A percentile compares a stretch with the other conserved stretches of the same genome.
Conservation (phyloP, 2,888 invertebrate species). For the Morinoia aosen region DNA sequence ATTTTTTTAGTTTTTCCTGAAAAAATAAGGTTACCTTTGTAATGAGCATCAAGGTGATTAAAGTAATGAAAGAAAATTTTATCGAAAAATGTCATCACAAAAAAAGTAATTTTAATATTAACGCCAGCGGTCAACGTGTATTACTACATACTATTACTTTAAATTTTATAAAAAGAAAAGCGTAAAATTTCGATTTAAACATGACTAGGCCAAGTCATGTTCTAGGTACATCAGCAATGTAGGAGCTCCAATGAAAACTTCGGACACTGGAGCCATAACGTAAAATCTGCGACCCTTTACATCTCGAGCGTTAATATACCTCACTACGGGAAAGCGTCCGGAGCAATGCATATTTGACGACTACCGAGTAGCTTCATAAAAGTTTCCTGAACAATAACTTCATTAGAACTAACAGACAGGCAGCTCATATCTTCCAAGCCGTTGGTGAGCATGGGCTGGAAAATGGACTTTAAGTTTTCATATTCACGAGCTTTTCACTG, state of each 20-base stretch:
- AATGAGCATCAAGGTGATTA: too few species aligned
- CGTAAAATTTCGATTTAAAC: not conserved
- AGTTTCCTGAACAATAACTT: not conserved
- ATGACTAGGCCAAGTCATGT: not conserved
- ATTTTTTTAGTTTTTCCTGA: too few species aligned
- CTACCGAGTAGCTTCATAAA: not conserved
- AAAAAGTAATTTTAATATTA: too few species aligned
- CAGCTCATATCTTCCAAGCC: not conserved
- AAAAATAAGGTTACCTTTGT: too few species aligned
- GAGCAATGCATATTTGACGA: not conserved
- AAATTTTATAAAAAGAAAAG: not conserved
- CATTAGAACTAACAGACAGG: constrained; percentile 12
- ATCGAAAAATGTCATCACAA: too few species aligned
- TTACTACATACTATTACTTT: not conserved
- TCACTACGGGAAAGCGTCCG: not conserved
- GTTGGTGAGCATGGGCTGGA: not conserved
- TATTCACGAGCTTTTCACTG: not conserved
- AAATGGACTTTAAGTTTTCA: not conserved
- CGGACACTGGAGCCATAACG: not conserved
- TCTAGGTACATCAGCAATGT: not conserved
- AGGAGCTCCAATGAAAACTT: not conserved
- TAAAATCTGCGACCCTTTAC: not conserved
- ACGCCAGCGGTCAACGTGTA: too few species aligned
- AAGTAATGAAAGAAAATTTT: too few species aligned
- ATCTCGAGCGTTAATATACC: not conserved